Evolutionary conservation across 2,113 vertebrate species (phyloP).

Genomic region (Cariama cristata): DNA sequence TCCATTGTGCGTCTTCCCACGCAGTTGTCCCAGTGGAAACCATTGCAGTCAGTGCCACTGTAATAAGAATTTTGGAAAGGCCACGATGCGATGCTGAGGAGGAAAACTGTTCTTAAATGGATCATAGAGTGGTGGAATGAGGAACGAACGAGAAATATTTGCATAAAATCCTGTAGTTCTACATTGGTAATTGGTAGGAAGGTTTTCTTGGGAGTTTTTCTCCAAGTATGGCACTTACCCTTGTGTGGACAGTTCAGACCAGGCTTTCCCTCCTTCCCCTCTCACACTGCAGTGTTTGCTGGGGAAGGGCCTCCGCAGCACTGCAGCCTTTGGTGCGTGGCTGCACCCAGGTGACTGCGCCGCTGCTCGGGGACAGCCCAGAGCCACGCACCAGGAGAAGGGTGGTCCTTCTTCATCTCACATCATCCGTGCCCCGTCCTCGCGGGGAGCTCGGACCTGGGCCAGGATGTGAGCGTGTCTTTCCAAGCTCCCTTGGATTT

Average conservation of each 20-base stretch:
- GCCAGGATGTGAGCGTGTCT: rapidly evolving
- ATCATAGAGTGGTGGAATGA: neutral
- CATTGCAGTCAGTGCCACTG: neutral
- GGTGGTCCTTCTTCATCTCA: neutral
- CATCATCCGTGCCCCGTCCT: rapidly evolving
- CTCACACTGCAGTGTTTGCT: rapidly evolving
- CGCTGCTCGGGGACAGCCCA: neutral
- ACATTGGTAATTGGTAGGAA: neutral
- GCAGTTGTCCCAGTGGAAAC: neutral
- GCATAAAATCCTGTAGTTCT: neutral
- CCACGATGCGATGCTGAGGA: neutral
- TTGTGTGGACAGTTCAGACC: neutral
- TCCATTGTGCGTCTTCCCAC: neutral
- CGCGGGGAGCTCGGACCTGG: rapidly evolving
- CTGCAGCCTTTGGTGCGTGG: rapidly evolving
- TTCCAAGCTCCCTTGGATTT: neutral
- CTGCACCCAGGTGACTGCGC: neutral
- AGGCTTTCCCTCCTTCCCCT: neutral
- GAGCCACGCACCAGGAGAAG: neutral
- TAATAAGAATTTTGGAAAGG: neutral
- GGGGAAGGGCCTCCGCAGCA: neutral
- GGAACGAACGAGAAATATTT: neutral
- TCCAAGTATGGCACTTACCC: neutral
- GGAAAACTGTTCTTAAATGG: neutral
- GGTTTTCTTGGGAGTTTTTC: neutral